Evolutionary conservation across 1,140 invertebrate species (phyloP), one percentile per base, ranked within the genome.

Genomic region (Gryon sp.): DNA sequence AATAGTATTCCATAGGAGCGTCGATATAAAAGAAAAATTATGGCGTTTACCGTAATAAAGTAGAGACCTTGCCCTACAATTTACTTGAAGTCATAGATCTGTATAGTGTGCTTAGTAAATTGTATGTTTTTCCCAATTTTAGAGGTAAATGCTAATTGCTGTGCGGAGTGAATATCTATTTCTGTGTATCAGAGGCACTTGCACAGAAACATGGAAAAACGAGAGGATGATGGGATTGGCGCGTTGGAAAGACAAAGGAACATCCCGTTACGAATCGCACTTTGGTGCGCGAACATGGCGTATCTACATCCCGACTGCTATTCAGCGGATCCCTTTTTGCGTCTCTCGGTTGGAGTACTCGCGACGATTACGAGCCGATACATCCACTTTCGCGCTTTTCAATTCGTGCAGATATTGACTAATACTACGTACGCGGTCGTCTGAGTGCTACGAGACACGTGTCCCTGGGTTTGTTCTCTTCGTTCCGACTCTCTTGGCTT

Each of bases 281-380:
- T 81, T 76, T 68, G 76, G 74, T 43, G 41, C 66, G 73, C 72
- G 78, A 84, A 84, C 87, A 87, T 87, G 87, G 82, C 85, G 79
- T 88, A 88, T 88, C 87, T 87, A 83, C 85, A 86, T 85, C 85
- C 85, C 84, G 60, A 57, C 52, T 52, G 80, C 79, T 84, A 86
- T 86, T 86, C 84, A 86, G 75, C 65, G 63, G 62, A 83, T 80
- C 79, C 82, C 83, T 28, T 83, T 80, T 73, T 74, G 30, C 68
- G 57, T 53, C 66, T 68, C 63, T 66, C 63, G 45, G 60, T 24
- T 20, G 38, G 43, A 30, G 45, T 41, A 15, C 76, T 48, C 69
- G 63, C 73, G 76, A 78, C 84, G 84, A 86, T 86, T 85, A 86
- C 82, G 80, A 80, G 65, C 84, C 85, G 85, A 87, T 87, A 86